Base-by-base conservation (phyloP, 2,797 vertebrate species). In the Hypotaenidia philippensis region DNA sequence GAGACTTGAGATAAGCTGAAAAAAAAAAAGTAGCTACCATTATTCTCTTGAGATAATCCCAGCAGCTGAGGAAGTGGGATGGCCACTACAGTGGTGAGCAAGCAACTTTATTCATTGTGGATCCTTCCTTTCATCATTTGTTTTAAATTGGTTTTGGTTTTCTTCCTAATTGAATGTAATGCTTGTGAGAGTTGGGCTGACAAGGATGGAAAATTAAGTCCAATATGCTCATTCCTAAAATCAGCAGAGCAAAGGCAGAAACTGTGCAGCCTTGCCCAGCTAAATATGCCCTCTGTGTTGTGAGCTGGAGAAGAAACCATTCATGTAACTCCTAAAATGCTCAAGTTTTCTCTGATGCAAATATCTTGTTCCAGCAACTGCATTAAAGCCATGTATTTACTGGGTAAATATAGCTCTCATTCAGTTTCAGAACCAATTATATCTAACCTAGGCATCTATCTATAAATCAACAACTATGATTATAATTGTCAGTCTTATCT, bases 101-200 rank as follows among this genome's bases (percentile, higher is more conserved):
- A 91, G 27, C 18, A 87, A 75, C 71, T 83, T 92, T 76, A 68
- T 83, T 89, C 82, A 47, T 71, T 75, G 82, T n/a, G 40, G 56
- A 83, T 65, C 88, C 38, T 61, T 80, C 19, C 40, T 78, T 86
- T 87, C 66, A 16, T 64, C 32, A 76, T 91, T 93, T 78, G 18
- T 85, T 95, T 84, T 61, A 88, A 91, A 94, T 72, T 91, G 82
- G n/a, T 44, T 96, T 95, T 89, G 34, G 49, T 87, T 74, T 82
- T 78, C 66, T 49, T 83, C 44, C 52, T 94, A 96, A 96, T 86
- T 95, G 82, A 93, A 96, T 87, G 66, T 65, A 92, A 91, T 87
- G 44, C 64, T 91, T 93, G 50, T 93, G 92, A 96, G 87, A 82
- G 53, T 32, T 93, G 66, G 63, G 57, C 68, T 72, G 93, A 89